phyloP scores from a whole-genome alignment of 2,797 vertebrate genomes.

The Peromyscus aztecus region DNA sequence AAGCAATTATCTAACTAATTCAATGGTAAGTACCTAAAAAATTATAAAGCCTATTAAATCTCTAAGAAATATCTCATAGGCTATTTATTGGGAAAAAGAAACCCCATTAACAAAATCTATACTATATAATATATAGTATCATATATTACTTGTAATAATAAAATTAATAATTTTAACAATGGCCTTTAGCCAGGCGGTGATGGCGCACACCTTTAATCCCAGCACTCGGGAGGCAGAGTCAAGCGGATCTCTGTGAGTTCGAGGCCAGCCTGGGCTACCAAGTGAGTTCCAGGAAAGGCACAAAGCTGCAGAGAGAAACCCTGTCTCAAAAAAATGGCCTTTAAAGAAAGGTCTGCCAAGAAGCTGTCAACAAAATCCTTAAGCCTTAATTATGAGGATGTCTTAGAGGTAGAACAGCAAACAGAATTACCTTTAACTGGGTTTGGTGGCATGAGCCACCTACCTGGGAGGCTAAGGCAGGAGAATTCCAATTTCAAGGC shows the following conservation, averaged over 20 bases:
- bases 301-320: no score
- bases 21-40: not conserved
- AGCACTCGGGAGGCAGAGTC: no score
- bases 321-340: not conserved
- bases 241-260: no score
- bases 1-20: not conserved
- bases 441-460: not conserved
- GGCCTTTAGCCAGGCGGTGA: not conserved
- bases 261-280: no score
- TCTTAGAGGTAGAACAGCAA: not conserved
- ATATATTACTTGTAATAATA: not conserved
- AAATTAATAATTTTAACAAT: not conserved
- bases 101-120: not conserved
- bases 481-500: not conserved
- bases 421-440: not conserved
- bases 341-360: not conserved
- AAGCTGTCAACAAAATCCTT: not conserved
- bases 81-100: not conserved
- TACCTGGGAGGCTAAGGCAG: not conserved
- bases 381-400: not conserved
- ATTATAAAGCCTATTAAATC: not conserved
- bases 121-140: not conserved
- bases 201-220: no score
- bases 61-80: not conserved
- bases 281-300: no score